Evolutionary conservation across 2,888 invertebrate species (phyloP).

Genomic region (Himalopsyche tibetana): DNA sequence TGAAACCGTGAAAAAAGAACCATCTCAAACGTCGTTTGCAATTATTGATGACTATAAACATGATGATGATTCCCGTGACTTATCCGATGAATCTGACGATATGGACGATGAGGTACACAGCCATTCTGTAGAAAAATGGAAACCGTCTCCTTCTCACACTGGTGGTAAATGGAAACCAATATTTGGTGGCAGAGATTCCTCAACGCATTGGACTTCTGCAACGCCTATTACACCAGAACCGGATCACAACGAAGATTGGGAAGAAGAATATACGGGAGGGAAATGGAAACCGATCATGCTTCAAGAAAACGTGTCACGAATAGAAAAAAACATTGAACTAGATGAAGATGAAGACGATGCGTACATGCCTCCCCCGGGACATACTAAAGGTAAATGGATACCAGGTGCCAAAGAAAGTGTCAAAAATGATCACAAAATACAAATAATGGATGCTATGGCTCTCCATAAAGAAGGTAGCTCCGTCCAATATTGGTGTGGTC

Average conservation of each 20-base stretch:
- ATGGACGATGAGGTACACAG: constrained; percentile 75
- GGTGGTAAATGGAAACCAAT: constrained; percentile 88
- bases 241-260: constrained; percentile 76
- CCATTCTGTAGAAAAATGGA: constrained; percentile 71
- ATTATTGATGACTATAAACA: constrained; percentile 72
- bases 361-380: constrained; percentile 81
- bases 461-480: constrained; percentile 74
- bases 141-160: constrained; percentile 77
- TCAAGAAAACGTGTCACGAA: constrained; percentile 58
- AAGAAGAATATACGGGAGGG: constrained; percentile 78
- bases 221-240: constrained; percentile 66
- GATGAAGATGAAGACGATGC: constrained; percentile 74
- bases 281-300: constrained; percentile 79
- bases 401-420: constrained; percentile 76
- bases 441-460: constrained; percentile 76
- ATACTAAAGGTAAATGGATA: constrained; percentile 90
- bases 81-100: constrained; percentile 78
- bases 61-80: constrained; percentile 75
- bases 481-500: constrained; percentile 87
- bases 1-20: constrained; percentile 76
- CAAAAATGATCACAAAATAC: constrained; percentile 72
- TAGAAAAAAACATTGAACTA: constrained; percentile 66
- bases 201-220: constrained; percentile 69
- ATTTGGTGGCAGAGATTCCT: constrained; percentile 67
- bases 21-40: constrained; percentile 70